These are phyloP conservation scores for Periophthalmus magnuspinnatus DNA, from an alignment of 2,797 vertebrate species.

Conservation along the genomic window DNA sequence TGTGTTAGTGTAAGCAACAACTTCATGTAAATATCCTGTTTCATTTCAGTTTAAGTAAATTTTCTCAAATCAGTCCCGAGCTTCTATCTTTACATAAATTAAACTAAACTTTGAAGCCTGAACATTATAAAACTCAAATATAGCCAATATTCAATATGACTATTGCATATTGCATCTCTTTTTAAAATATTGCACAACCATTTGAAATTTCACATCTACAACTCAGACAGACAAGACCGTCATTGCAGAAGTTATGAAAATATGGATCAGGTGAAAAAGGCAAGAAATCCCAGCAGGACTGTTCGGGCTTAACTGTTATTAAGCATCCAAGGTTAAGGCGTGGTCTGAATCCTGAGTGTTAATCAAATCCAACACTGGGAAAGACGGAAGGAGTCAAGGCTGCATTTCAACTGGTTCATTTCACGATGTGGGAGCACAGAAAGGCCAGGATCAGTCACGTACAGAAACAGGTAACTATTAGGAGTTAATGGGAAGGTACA, in stretches of 20 bases:
- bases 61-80: background rate
- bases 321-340: constrained; percentile 44
- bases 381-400: constrained; percentile 33
- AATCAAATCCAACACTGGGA: constrained; percentile 36
- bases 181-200: constrained; percentile 9
- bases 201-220: constrained; percentile 47
- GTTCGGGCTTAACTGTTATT: constrained; percentile 31
- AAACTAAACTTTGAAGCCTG: background rate
- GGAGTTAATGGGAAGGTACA: constrained; percentile 46
- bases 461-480: constrained; percentile 33
- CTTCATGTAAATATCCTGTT: background rate
- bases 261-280: constrained; percentile 38
- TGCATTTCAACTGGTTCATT: constrained; percentile 27
- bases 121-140: constrained; percentile 1
- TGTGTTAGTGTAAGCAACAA: too few species aligned
- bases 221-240: constrained; percentile 36
- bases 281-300: constrained; percentile 26
- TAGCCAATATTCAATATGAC: background rate
- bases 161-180: background rate
- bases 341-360: constrained; percentile 30
- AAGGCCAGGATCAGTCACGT: constrained; percentile 11
- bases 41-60: background rate
- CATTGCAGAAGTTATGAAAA: constrained; percentile 20
- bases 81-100: background rate
- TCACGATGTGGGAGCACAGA: constrained; percentile 21